Conservation (phyloP, 2,113 vertebrate species). For the Rana temporaria region DNA sequence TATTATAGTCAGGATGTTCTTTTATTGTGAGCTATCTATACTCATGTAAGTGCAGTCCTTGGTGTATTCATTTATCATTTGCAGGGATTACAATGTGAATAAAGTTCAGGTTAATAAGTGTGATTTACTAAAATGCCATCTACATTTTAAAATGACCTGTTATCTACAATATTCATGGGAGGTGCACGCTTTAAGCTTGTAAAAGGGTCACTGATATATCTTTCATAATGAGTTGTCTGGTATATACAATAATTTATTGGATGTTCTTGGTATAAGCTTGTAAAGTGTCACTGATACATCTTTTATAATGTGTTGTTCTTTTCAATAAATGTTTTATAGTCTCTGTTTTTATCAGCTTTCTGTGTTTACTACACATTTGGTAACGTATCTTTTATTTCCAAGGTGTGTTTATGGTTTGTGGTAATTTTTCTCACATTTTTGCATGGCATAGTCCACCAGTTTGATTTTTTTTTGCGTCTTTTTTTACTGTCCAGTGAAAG, state of each 20-base stretch:
- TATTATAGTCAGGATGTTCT: no score
- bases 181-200: neutral
- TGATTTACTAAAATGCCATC: neutral
- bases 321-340: neutral
- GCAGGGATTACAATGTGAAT: no score
- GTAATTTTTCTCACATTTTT: neutral
- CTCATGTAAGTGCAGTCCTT: no score
- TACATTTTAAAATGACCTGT: neutral
- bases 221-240: neutral
- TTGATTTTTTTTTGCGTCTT: no score
- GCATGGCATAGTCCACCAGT: no score
- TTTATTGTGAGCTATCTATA: no score
- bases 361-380: slow-evolving; percentile 9
- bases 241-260: neutral
- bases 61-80: no score
- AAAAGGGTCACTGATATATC: neutral
- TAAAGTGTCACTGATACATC: neutral
- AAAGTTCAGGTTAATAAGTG: neutral
- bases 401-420: neutral
- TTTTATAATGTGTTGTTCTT: neutral
- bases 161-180: neutral
- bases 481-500: no score
- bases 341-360: neutral
- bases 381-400: neutral
- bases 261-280: neutral